phyloP scores from a whole-genome alignment of 2,113 vertebrate genomes.

The Spizaetus ornatus region DNA sequence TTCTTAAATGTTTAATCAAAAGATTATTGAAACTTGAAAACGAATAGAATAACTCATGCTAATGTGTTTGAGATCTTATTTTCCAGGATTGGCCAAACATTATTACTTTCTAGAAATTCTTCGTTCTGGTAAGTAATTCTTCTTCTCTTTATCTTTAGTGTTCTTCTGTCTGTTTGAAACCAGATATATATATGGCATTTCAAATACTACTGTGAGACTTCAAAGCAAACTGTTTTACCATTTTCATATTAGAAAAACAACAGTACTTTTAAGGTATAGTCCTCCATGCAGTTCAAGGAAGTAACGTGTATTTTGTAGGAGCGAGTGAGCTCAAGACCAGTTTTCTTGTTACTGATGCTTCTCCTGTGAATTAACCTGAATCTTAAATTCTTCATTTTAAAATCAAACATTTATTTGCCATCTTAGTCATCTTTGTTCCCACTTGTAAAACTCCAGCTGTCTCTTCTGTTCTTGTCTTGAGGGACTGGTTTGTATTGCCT shows the following conservation, averaged over 20 bases:
- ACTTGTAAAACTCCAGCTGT: slow-evolving; percentile 89
- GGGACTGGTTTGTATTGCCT: slow-evolving; percentile 76
- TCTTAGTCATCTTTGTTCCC: slow-evolving; percentile 68
- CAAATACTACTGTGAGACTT: background rate
- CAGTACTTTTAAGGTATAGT: background rate
- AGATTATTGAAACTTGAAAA: background rate
- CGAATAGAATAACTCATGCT: background rate
- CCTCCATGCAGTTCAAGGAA: background rate
- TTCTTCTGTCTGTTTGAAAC: slow-evolving; percentile 46
- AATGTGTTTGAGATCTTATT: background rate
- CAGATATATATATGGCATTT: background rate
- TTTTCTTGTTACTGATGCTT: slow-evolving; percentile 18
- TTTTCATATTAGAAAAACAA: background rate
- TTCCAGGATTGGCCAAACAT: background rate
- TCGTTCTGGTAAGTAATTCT: background rate
- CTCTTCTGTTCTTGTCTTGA: slow-evolving; percentile 75
- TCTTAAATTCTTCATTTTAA: slow-evolving; percentile 27
- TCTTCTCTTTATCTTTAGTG: slow-evolving; percentile 55
- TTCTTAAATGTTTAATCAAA: background rate
- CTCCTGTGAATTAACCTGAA: slow-evolving; percentile 32
- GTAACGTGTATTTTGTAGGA: background rate
- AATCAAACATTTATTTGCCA: slow-evolving; percentile 37
- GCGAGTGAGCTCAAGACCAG: background rate
- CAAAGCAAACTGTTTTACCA: background rate
- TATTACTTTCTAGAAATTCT: background rate